Evolutionary conservation across 2,113 vertebrate species (phyloP).

Genomic region (Nerophis ophidion): DNA sequence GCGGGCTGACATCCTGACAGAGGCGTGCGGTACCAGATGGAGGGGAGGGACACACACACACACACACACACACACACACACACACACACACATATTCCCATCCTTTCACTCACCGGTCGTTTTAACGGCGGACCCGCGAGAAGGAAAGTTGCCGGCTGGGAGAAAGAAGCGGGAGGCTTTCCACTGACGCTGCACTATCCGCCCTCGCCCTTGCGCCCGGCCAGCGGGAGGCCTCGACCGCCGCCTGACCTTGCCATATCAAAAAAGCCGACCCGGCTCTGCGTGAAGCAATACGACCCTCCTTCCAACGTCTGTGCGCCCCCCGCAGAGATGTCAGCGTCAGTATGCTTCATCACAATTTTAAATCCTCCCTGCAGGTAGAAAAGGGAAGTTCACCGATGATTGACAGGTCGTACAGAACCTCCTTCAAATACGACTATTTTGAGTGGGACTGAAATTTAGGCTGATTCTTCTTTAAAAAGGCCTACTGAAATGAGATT

Average conservation of each 20-base stretch:
- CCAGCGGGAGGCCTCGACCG: conserved; percentile 54
- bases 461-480: not conserved
- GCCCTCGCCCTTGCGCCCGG: conserved; percentile 68
- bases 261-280: conserved; percentile 36
- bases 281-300: conserved; percentile 37
- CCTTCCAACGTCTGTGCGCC: conserved; percentile 23
- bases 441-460: not conserved
- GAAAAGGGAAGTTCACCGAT: conserved; percentile 7
- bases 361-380: conserved; percentile 25
- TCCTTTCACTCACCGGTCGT: conserved; percentile 52
- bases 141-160: conserved; percentile 32
- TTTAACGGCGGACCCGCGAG: conserved; percentile 31
- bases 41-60: conserved; percentile 58
- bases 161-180: conserved; percentile 30
- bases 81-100: conserved; percentile 46
- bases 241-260: conserved; percentile 57
- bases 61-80: conserved; percentile 30
- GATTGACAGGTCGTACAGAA: conserved; percentile 4
- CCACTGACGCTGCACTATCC: conserved; percentile 54
- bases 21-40: conserved; percentile 72
- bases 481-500: too few relatives aligned
- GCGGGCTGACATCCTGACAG: conserved; percentile 71
- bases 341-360: conserved; percentile 24
- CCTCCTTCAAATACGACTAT: conserved; percentile 2
- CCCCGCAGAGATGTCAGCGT: conserved; percentile 28